Evolutionary conservation across 2,888 invertebrate genomes (phyloP).

Genomic region (Phrixothrix hirtus): DNA sequence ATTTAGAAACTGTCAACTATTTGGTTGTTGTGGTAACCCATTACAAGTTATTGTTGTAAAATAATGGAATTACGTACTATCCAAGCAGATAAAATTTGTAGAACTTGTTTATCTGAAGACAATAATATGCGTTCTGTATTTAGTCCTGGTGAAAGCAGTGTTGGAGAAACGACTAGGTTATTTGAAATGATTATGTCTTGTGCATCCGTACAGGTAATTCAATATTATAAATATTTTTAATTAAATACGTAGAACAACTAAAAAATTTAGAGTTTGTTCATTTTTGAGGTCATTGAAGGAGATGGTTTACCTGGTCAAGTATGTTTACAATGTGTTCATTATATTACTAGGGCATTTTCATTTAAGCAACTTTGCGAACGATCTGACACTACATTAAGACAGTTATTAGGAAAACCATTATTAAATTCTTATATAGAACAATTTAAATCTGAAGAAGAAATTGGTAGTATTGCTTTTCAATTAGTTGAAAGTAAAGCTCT

Average conservation of each 20-base stretch:
- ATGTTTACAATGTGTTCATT: constrained; percentile 51
- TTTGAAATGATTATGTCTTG: constrained; percentile 52
- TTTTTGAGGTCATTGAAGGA: constrained; percentile 50
- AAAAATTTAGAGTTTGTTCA: too few relatives aligned
- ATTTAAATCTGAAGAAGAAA: constrained; percentile 10
- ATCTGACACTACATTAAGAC: constrained; percentile 49
- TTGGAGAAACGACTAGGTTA: constrained; percentile 45
- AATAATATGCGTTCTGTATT: constrained; percentile 49
- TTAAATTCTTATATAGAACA: constrained; percentile 13
- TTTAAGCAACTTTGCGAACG: constrained; percentile 53
- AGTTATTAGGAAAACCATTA: constrained; percentile 41
- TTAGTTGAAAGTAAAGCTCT: constrained; percentile 12
- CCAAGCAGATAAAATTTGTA: constrained; percentile 51
- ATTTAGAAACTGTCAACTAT: neutral
- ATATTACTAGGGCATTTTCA: constrained; percentile 49
- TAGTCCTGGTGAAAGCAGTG: constrained; percentile 43
- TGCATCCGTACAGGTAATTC: constrained; percentile 51
- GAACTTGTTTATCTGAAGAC: constrained; percentile 52
- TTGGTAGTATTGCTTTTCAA: constrained; percentile 5
- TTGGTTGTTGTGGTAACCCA: neutral
- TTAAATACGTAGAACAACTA: too few relatives aligned
- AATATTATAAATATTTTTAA: neutral
- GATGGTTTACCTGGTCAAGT: constrained; percentile 54
- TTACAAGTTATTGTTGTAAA: neutral
- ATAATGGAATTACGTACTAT: constrained; percentile 35